Conservation (phyloP, 2,888 invertebrate species). For the Cephalotes varians region DNA sequence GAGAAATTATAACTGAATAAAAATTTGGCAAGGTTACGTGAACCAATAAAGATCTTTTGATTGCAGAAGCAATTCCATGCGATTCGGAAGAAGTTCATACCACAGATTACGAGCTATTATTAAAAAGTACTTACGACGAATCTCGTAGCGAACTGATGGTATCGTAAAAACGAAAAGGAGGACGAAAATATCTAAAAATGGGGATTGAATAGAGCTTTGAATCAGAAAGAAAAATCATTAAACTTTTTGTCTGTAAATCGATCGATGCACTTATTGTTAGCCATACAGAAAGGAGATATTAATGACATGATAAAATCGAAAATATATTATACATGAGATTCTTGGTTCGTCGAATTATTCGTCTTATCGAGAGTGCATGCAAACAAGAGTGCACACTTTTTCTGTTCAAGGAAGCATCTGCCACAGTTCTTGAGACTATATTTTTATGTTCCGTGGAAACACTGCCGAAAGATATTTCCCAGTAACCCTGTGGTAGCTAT, state of each 20-base stretch:
- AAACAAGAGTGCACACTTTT: constrained; percentile 21
- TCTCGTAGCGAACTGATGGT: background rate
- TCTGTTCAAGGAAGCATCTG: constrained; percentile 30
- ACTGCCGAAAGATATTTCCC: constrained; percentile 43
- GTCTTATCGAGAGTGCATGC: constrained; percentile 20
- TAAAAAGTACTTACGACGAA: constrained; percentile 7
- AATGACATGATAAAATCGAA: background rate
- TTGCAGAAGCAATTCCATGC: background rate
- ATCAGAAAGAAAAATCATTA: background rate
- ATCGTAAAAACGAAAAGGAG: background rate
- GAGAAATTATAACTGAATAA: background rate
- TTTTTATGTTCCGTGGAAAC: constrained; percentile 47
- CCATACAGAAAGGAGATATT: background rate
- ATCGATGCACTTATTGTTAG: background rate
- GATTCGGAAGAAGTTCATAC: background rate
- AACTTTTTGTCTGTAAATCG: background rate
- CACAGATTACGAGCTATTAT: constrained; percentile 10
- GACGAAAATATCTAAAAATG: background rate
- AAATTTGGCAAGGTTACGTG: background rate
- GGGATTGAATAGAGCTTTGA: background rate
- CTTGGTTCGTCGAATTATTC: constrained; percentile 33
- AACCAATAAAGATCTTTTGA: background rate
- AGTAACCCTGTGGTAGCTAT: constrained; percentile 46
- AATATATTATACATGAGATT: constrained; percentile 21
- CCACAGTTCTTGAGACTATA: constrained; percentile 30